These are phyloP conservation scores for Hemibagrus wyckioides DNA, from an alignment of 2,113 vertebrate species.

Conservation along the genomic window DNA sequence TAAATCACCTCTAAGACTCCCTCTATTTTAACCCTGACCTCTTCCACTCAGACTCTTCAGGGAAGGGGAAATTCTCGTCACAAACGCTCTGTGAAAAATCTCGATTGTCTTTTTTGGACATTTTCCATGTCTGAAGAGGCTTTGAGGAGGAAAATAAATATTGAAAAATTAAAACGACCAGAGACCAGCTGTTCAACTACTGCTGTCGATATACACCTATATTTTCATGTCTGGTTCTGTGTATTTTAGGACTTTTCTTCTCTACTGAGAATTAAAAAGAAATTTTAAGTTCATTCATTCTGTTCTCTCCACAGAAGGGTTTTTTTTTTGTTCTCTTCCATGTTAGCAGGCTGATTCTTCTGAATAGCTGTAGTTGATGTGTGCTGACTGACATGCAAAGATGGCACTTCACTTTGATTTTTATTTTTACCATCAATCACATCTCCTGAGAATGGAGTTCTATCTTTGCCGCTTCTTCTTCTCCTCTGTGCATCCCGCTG, in stretches of 20 bases:
- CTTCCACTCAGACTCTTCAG: background rate
- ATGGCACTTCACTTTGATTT: slow-evolving; percentile 38
- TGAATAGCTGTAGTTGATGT: slow-evolving; percentile 22
- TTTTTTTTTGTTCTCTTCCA: background rate
- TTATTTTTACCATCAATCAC: slow-evolving; percentile 47
- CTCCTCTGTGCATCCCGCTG: slow-evolving; percentile 12
- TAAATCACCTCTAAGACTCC: slow-evolving; percentile 32
- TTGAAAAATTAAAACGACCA: background rate
- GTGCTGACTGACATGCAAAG: slow-evolving; percentile 34
- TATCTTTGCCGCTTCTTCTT: slow-evolving; percentile 19
- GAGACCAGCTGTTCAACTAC: slow-evolving; percentile 6
- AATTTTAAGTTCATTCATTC: background rate
- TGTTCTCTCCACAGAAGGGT: background rate
- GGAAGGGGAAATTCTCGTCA: background rate
- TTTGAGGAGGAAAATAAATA: slow-evolving; percentile 20
- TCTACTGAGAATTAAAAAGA: background rate
- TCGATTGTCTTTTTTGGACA: background rate
- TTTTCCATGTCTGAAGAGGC: slow-evolving; percentile 16
- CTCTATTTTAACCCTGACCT: background rate
- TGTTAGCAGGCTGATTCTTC: slow-evolving; percentile 18
- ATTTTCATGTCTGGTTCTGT: background rate
- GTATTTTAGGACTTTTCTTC: background rate
- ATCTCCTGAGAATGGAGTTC: slow-evolving; percentile 43
- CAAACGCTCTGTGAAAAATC: background rate
- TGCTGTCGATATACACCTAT: background rate